Conservation (phyloP, 2,888 invertebrate genomes). For the Pheosia gnoma region DNA sequence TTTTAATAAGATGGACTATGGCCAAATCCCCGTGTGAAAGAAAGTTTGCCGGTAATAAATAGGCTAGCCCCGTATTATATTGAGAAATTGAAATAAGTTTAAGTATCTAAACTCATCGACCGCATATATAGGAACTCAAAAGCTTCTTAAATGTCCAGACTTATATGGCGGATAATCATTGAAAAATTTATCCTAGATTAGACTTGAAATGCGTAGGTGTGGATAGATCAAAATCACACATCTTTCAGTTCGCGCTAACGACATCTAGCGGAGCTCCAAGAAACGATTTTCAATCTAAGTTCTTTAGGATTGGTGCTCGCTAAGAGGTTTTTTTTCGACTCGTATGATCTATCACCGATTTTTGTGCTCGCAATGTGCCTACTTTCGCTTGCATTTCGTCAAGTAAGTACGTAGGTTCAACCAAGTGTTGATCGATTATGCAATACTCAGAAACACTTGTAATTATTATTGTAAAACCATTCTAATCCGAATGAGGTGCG, state of each 20-base stretch:
- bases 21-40: too few species aligned
- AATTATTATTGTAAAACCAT: conserved; percentile 75
- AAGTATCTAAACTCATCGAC: too few species aligned
- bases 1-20: too few species aligned
- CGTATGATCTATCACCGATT: conserved; percentile 44
- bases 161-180: too few species aligned
- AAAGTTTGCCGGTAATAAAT: too few species aligned
- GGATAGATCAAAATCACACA: too few species aligned
- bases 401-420: conserved; percentile 38
- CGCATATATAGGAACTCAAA: too few species aligned
- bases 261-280: background rate
- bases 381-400: conserved; percentile 78
- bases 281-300: background rate
- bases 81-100: too few species aligned
- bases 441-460: conserved; percentile 63
- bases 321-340: background rate
- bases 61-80: too few species aligned
- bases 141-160: too few species aligned
- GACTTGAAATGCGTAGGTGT: too few species aligned
- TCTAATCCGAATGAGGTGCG: conserved; percentile 62
- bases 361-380: conserved; percentile 40
- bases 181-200: too few species aligned
- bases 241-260: background rate
- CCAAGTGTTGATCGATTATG: conserved; percentile 48
- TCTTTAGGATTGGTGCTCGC: background rate